phyloP scores from a whole-genome alignment of 1,140 invertebrate genomes.

The Leptinotarsa defecta region DNA sequence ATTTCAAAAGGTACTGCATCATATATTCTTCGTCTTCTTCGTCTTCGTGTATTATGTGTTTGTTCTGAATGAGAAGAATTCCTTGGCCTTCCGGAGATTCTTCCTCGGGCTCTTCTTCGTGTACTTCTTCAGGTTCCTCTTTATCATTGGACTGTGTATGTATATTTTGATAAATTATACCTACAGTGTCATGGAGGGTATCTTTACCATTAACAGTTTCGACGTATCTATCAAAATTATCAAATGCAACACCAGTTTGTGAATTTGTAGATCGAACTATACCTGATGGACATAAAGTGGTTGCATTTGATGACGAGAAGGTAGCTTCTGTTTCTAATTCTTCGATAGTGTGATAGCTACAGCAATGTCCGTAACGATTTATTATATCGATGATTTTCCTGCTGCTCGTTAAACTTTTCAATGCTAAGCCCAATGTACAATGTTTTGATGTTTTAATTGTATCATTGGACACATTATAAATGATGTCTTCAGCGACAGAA shows the following conservation, averaged over 20 bases:
- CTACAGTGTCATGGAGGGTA: constrained; percentile 58
- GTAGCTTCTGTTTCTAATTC: constrained; percentile 46
- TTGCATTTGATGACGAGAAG: constrained; percentile 13
- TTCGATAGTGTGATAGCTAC: constrained; percentile 41
- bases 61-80: constrained; percentile 1
- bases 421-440: constrained; percentile 22
- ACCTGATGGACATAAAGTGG: background rate
- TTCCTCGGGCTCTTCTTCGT: too few species aligned
- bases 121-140: background rate
- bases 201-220: constrained; percentile 56
- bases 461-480: constrained; percentile 19
- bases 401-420: constrained; percentile 44
- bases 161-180: constrained; percentile 52
- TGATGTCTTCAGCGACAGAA: constrained; percentile 20
- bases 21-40: constrained; percentile 23
- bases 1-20: constrained; percentile 29
- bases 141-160: background rate
- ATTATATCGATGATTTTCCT: constrained; percentile 43
- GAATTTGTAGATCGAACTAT: background rate
- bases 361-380: constrained; percentile 50
- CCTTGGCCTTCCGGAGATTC: background rate
- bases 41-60: constrained; percentile 21
- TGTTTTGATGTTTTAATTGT: constrained; percentile 29
- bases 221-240: constrained; percentile 58
- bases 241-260: constrained; percentile 54